Evolutionary conservation across 2,113 vertebrate species (phyloP).

Genomic region (Cnemophilus loriae): DNA sequence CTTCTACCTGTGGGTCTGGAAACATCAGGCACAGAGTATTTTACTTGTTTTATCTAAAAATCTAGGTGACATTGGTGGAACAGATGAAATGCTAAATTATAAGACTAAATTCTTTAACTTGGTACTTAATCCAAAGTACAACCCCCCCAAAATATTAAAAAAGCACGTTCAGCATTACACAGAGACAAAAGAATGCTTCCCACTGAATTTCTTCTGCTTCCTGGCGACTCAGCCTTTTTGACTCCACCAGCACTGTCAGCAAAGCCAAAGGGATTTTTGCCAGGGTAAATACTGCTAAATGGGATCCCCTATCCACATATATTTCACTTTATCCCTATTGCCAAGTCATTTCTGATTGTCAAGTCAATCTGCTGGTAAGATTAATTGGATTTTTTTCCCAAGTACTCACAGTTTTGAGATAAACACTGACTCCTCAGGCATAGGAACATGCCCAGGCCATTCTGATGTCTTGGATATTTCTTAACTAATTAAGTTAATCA

Average conservation of each 20-base stretch:
- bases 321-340: neutral
- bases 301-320: neutral
- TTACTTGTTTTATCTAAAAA: neutral
- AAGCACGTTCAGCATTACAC: constrained; percentile 5
- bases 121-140: neutral
- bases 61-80: neutral
- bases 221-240: neutral
- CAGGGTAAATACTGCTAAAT: constrained; percentile 45
- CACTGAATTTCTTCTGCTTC: neutral
- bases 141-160: neutral
- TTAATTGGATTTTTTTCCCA: neutral
- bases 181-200: constrained; percentile 7
- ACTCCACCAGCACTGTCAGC: neutral
- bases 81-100: neutral
- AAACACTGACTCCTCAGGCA: neutral
- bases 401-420: neutral
- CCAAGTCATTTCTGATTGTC: neutral
- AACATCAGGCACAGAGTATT: neutral
- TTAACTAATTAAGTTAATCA: neutral
- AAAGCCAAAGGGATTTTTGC: constrained; percentile 37
- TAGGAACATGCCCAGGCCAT: neutral
- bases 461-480: neutral
- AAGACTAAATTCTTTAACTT: neutral
- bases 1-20: neutral
- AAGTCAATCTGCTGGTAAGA: neutral